These are phyloP conservation scores for Darwinula stevensoni DNA, from an alignment of 2,888 invertebrate species.

Conservation along the genomic window DNA sequence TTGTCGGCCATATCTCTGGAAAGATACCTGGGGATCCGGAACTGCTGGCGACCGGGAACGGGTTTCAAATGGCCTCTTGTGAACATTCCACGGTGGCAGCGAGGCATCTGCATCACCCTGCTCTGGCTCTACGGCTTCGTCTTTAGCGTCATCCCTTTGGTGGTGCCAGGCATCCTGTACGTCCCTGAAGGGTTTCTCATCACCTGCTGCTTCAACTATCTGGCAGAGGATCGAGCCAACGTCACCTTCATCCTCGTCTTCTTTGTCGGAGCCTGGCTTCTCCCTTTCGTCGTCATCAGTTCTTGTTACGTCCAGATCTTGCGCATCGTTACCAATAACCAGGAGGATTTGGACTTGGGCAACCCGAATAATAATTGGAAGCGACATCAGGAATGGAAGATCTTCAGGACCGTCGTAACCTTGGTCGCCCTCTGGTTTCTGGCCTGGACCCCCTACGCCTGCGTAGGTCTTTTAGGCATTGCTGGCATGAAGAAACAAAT, in stretches of 20 bases:
- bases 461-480: constrained; percentile 39
- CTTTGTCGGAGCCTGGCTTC: constrained; percentile 40
- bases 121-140: constrained; percentile 41
- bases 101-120: constrained; percentile 21
- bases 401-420: constrained; percentile 32
- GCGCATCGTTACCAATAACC: neutral
- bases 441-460: constrained; percentile 54
- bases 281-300: constrained; percentile 35
- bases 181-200: constrained; percentile 56
- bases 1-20: constrained; percentile 48
- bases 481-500: constrained; percentile 29
- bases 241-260: constrained; percentile 39
- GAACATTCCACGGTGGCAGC: too few species aligned
- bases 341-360: neutral
- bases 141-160: constrained; percentile 37
- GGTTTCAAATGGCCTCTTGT: too few species aligned
- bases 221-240: constrained; percentile 26
- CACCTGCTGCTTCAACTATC: constrained; percentile 57
- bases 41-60: too few species aligned
- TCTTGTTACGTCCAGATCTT: constrained; percentile 27
- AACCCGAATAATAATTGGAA: constrained; percentile 1
- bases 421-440: constrained; percentile 41
- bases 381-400: constrained; percentile 36
- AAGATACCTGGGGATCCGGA: constrained; percentile 40
- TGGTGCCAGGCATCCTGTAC: too few species aligned